Evolutionary conservation across 2,797 vertebrate genomes (phyloP), one percentile per base, ranked within the genome.

Genomic region (Erpetoichthys calabaricus): DNA sequence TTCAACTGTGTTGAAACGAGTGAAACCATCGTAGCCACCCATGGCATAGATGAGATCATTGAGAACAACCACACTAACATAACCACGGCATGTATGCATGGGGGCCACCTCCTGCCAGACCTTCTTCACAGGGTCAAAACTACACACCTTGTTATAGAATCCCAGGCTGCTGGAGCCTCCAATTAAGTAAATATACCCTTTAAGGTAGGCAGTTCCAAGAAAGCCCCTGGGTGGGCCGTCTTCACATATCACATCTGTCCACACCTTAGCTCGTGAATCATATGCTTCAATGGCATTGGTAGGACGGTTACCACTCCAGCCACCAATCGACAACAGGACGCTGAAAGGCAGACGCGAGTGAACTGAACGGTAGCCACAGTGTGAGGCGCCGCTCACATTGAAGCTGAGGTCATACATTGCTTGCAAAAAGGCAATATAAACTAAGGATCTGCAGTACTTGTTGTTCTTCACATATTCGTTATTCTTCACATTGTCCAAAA

Each of bases 291-390:
- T 89, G 62, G 55, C 59, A 1, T 86, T 86, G 43, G 82, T 89
- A 0, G 85, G 82, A 53, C 70, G 63, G 0, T 65, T 68, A 0
- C 45, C 65, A 0, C 81, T 89, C 86, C 86, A 91, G 59, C 90
- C 89, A 1, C 89, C 88, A 0, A 87, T 77, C 3, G 89, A 85
- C 5, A 94, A 75, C 2, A 96, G 62, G 65, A 92, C 50, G 63
- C 73, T 64, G 0, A 67, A 72, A 25, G 88, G 90, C 56, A 92
- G 71, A 7, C 86, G 87, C 4, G 86, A 88, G 42, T 79, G 74
- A 1, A 66, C 73, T 59, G 75, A 79, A 10, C 42, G 5, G 5
- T 76, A 62, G 8, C 70, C 52, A 0, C 60, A 54, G 10, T 43
- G 52, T 0, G 60, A 44, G 0, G 66, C 58, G 8, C 65, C 70